Evolutionary conservation across 2,888 invertebrate genomes (phyloP).

Genomic region (Oscheius sp.): DNA sequence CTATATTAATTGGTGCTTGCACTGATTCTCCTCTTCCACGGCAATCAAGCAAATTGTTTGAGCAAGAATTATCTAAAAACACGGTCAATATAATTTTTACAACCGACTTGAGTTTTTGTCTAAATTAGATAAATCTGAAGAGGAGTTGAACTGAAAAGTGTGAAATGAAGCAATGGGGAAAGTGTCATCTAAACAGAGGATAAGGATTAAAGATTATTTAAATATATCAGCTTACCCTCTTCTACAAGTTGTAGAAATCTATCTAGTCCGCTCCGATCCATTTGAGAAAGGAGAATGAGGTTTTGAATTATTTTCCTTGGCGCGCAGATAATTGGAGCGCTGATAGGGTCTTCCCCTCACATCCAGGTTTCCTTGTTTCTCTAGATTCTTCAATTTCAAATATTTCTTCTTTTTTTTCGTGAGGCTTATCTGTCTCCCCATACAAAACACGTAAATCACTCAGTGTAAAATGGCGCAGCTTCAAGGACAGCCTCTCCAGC

Average conservation of each 20-base stretch:
- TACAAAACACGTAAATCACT: slow-evolving; percentile 27
- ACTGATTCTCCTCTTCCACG: neutral
- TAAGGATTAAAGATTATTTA: neutral
- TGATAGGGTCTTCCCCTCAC: neutral
- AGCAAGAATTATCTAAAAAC: too few species aligned
- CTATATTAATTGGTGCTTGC: neutral
- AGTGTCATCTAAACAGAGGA: neutral
- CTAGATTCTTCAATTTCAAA: neutral
- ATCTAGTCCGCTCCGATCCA: neutral
- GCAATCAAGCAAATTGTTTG: too few species aligned
- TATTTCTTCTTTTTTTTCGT: neutral
- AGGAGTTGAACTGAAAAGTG: neutral
- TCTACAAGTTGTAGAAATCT: neutral
- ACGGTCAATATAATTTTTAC: too few species aligned
- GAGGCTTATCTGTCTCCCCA: neutral
- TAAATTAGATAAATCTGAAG: too few species aligned
- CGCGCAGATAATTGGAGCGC: neutral
- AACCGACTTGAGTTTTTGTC: too few species aligned
- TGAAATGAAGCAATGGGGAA: neutral
- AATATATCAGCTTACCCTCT: neutral
- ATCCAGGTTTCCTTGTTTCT: neutral
- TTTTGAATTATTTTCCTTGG: neutral
- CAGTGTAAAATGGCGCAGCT: slow-evolving; percentile 21
- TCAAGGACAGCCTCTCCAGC: slow-evolving; percentile 23
- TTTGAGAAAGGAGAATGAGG: neutral